Percentiles rank a stretch among this genome's conserved stretches.
These are phyloP conservation scores for Scophthalmus maximus DNA, from an alignment of 2,113 vertebrate genomes.

Conservation along the genomic window DNA sequence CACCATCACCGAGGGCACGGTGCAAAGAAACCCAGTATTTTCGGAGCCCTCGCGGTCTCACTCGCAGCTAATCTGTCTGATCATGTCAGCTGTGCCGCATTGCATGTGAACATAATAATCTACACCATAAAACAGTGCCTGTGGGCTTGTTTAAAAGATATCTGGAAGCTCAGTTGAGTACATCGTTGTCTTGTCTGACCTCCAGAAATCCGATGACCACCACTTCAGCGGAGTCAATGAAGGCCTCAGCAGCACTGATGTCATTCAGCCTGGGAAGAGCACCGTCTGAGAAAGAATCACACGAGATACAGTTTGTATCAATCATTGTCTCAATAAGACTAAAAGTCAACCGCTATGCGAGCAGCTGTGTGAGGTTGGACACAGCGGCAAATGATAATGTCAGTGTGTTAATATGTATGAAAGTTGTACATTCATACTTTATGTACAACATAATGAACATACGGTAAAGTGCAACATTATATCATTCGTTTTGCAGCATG, in stretches of 20 bases:
- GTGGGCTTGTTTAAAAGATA: constrained; percentile 1
- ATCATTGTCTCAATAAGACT: neutral
- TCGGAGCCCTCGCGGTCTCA: constrained; percentile 15
- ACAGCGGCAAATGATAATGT: too few species aligned
- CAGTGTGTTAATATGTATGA: neutral
- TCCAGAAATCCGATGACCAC: constrained; percentile 91
- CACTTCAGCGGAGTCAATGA: constrained; percentile 86
- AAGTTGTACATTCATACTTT: too few species aligned
- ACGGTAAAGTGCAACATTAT: too few species aligned
- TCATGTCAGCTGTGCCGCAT: constrained; percentile 35
- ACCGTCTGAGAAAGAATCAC: constrained; percentile 64
- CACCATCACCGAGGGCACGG: constrained; percentile 23
- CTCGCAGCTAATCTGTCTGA: constrained; percentile 36
- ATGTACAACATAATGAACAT: too few species aligned
- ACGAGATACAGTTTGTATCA: neutral
- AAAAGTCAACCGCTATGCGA: neutral
- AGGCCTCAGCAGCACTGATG: constrained; percentile 75
- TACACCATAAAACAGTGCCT: constrained; percentile 2
- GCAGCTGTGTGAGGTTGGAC: too few species aligned
- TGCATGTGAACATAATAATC: constrained; percentile 24
- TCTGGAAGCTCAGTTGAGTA: constrained; percentile 22
- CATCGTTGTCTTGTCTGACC: constrained; percentile 80
- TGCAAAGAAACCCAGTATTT: constrained; percentile 45
- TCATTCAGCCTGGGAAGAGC: constrained; percentile 69
- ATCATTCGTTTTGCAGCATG: neutral